Percentiles rank a stretch among this genome's conserved stretches.
Conservation (phyloP, 1,140 invertebrate genomes). For the Drosophila pachea region DNA sequence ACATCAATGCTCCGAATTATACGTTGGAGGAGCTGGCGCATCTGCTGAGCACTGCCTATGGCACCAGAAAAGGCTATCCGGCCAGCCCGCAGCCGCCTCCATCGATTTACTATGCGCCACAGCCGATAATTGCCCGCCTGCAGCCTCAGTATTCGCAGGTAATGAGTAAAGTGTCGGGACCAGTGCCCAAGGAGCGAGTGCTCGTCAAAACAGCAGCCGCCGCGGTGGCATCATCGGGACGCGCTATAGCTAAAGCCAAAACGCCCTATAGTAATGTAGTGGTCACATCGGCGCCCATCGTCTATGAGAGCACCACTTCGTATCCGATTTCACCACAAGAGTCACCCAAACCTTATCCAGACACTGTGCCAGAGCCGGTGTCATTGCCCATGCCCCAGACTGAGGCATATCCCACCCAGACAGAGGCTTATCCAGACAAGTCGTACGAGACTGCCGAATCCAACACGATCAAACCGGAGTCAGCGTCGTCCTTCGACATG, state of each 20-base stretch:
- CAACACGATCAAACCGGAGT: slow-evolving; percentile 37
- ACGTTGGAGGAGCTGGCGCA: slow-evolving; percentile 65
- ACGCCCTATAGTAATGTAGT: slow-evolving; percentile 62
- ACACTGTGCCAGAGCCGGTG: slow-evolving; percentile 16
- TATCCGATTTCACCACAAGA: slow-evolving; percentile 41
- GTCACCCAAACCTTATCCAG: slow-evolving; percentile 35
- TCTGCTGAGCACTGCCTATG: slow-evolving; percentile 60
- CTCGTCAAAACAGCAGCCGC: slow-evolving; percentile 33
- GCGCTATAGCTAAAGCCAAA: slow-evolving; percentile 56
- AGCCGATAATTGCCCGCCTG: not conserved
- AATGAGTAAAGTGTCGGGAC: slow-evolving; percentile 31
- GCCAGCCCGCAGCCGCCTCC: slow-evolving; percentile 27
- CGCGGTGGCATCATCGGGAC: slow-evolving; percentile 25
- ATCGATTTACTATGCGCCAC: slow-evolving; percentile 47
- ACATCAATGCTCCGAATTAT: slow-evolving; percentile 61
- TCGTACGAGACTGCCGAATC: slow-evolving; percentile 36
- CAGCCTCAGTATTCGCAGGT: slow-evolving; percentile 24
- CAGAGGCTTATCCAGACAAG: slow-evolving; percentile 48
- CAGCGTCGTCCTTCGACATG: slow-evolving; percentile 54
- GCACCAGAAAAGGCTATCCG: slow-evolving; percentile 44
- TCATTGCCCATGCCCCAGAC: slow-evolving; percentile 38
- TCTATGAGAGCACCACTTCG: slow-evolving; percentile 57
- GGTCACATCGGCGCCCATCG: slow-evolving; percentile 42
- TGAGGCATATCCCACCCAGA: slow-evolving; percentile 43
- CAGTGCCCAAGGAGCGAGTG: slow-evolving; percentile 6